A percentile compares a stretch with the other conserved stretches of the same genome.
Evolutionary conservation across 2,113 vertebrate species (phyloP).

Genomic region (Scatophagus argus): DNA sequence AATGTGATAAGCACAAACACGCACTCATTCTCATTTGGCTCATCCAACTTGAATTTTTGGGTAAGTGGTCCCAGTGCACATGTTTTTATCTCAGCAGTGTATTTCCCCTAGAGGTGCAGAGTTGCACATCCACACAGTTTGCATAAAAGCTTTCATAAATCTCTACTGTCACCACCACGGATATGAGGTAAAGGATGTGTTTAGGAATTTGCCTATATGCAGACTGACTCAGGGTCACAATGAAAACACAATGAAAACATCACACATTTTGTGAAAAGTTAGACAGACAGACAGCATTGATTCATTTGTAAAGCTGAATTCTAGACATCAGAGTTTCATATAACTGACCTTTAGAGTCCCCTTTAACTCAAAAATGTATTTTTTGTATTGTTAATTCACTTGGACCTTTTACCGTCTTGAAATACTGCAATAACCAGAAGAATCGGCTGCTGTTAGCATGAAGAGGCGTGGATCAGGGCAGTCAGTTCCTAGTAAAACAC

Average conservation of each 20-base stretch:
- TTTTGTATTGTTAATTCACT: neutral
- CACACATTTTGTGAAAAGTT: neutral
- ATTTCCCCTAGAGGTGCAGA: slow-evolving; percentile 6
- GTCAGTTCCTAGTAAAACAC: neutral
- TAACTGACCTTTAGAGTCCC: neutral
- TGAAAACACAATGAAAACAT: slow-evolving; percentile 42
- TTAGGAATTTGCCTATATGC: slow-evolving; percentile 71
- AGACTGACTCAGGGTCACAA: slow-evolving; percentile 41
- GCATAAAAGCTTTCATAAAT: slow-evolving; percentile 65
- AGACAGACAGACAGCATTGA: neutral
- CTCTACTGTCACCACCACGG: slow-evolving; percentile 48
- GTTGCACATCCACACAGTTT: slow-evolving; percentile 63
- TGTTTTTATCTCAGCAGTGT: neutral
- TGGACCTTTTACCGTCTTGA: neutral
- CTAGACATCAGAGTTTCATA: neutral
- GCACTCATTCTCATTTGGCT: neutral
- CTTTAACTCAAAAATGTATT: neutral
- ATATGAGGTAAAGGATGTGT: slow-evolving; percentile 67
- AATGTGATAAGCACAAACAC: neutral
- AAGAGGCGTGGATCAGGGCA: neutral
- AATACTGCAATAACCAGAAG: neutral
- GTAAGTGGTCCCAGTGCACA: neutral
- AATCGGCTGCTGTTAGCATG: neutral
- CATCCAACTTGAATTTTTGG: neutral
- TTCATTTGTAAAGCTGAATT: neutral